Evolutionary conservation across 1,140 invertebrate genomes (phyloP).

Genomic region (Caenorhabditis inopinata): DNA sequence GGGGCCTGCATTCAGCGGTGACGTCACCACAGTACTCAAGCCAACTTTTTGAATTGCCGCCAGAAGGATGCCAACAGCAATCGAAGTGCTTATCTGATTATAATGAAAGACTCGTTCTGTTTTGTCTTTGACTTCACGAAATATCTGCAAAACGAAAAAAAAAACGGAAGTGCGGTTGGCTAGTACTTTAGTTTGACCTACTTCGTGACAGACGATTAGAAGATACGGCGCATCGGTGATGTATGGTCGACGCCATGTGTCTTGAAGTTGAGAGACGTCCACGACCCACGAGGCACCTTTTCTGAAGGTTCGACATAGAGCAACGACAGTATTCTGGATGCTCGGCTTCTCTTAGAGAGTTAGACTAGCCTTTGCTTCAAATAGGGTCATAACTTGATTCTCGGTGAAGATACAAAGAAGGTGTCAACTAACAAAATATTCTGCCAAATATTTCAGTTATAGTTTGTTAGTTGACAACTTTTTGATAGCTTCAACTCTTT

Average conservation of each 20-base stretch:
- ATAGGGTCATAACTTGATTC: too few relatives aligned
- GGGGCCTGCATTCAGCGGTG: constrained; percentile 24
- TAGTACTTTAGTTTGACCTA: background rate
- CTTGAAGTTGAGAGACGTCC: constrained; percentile 22
- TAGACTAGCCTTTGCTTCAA: too few relatives aligned
- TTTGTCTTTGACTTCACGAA: background rate
- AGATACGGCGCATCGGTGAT: constrained; percentile 29
- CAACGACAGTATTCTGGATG: too few relatives aligned
- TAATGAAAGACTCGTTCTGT: constrained; percentile 13
- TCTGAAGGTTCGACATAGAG: background rate
- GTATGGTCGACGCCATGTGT: constrained; percentile 12
- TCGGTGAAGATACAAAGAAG: too few relatives aligned
- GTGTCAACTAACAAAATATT: background rate
- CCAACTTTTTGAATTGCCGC: constrained; percentile 29
- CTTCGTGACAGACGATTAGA: constrained; percentile 18
- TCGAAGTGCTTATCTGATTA: constrained; percentile 14
- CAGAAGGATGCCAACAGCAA: constrained; percentile 10
- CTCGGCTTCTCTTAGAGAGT: too few relatives aligned
- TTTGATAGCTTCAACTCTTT: too few relatives aligned
- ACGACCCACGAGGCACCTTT: constrained; percentile 27
- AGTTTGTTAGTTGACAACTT: too few relatives aligned
- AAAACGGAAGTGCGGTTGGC: background rate
- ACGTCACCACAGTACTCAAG: constrained; percentile 28
- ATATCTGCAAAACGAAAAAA: background rate
- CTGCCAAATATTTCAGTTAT: too few relatives aligned